Conservation (phyloP, 2,797 vertebrate genomes). For the Gambusia yucatana region DNA sequence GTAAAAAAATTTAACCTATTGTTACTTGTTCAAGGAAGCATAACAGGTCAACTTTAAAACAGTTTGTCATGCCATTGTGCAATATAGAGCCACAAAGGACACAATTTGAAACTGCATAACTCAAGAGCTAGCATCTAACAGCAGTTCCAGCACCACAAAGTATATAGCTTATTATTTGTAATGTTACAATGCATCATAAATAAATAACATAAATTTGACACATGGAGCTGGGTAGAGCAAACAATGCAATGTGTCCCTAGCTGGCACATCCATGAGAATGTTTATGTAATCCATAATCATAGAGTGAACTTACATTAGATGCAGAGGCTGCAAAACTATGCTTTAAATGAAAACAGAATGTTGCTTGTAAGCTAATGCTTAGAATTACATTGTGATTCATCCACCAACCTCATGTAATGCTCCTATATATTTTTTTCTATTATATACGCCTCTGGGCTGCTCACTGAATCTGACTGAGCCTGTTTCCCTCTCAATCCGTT, state of each 20-base stretch:
- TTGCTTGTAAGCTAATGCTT: slow-evolving; percentile 29
- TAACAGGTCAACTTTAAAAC: no score
- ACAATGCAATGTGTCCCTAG: neutral
- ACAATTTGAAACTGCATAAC: neutral
- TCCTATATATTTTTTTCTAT: slow-evolving; percentile 21
- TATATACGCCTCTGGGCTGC: slow-evolving; percentile 44
- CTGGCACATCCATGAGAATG: neutral
- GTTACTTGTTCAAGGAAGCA: no score
- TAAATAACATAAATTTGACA: neutral
- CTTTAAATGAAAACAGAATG: slow-evolving; percentile 33
- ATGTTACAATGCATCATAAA: neutral
- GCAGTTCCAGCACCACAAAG: neutral
- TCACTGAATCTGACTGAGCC: slow-evolving; percentile 44
- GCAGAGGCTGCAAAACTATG: slow-evolving; percentile 15
- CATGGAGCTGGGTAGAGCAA: neutral
- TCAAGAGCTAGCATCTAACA: neutral
- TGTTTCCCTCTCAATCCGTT: slow-evolving; percentile 63
- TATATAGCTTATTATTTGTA: neutral
- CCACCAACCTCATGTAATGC: slow-evolving; percentile 39
- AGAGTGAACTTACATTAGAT: slow-evolving; percentile 6
- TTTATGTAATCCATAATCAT: slow-evolving; percentile 1
- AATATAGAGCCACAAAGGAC: neutral
- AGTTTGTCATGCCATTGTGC: neutral
- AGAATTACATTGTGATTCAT: slow-evolving; percentile 66
- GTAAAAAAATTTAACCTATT: no score